A percentile compares a stretch with the other conserved stretches of the same genome.
Conservation (phyloP, 92 coral and sea anemone species). For the Heteractis magnifica region DNA sequence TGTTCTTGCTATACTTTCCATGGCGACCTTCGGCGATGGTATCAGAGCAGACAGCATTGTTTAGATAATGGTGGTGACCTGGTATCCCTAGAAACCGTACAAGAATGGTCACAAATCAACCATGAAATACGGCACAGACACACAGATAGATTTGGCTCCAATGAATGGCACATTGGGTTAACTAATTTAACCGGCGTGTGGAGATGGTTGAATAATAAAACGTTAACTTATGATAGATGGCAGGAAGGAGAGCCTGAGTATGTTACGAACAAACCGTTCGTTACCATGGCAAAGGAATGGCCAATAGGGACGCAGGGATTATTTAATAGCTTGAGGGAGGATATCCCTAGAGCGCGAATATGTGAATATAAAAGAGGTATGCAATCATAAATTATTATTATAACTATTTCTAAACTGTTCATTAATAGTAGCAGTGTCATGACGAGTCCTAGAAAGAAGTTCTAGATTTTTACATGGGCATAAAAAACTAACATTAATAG, state of each 20-base stretch:
- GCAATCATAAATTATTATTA: neutral
- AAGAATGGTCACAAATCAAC: conserved; percentile 32
- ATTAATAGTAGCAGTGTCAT: no score
- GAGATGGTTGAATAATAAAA: conserved; percentile 23
- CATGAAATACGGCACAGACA: conserved; percentile 13
- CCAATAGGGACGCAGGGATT: conserved; percentile 25
- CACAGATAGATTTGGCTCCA: neutral
- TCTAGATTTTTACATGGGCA: no score
- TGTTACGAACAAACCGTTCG: conserved; percentile 2
- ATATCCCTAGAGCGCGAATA: conserved; percentile 16
- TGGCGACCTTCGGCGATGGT: conserved; percentile 10
- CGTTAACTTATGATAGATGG: conserved; percentile 20
- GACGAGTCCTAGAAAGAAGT: no score
- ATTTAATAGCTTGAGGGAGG: conserved; percentile 22
- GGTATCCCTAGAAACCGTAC: conserved; percentile 27
- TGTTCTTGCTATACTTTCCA: conserved; percentile 37
- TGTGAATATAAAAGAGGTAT: conserved; percentile 31
- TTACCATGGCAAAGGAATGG: conserved; percentile 38
- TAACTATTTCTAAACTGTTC: no score
- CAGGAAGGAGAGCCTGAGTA: conserved; percentile 20
- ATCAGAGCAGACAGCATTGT: conserved; percentile 18
- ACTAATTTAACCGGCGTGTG: conserved; percentile 24
- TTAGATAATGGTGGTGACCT: conserved; percentile 29
- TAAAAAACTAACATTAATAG: no score
- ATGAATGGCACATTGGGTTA: conserved; percentile 33